Evolutionary conservation across 2,113 vertebrate genomes (phyloP), one percentile per base, ranked within the genome.

Genomic region (Bubo blakistoni): DNA sequence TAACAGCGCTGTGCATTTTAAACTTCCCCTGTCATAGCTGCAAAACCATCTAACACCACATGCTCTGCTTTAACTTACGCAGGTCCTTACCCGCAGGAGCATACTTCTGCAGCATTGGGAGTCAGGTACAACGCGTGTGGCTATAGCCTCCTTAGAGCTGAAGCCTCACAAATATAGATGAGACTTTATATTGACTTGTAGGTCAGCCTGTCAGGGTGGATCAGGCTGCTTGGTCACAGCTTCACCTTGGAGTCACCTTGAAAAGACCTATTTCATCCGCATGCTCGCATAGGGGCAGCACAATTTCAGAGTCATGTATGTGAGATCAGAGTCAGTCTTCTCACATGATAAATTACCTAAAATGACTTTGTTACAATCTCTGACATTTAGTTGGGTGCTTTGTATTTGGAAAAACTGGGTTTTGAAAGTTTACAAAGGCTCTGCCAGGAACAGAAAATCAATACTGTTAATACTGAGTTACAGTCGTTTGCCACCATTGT

Each of bases 201-300:
- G 55, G 26, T 78, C 42, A 59, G 34, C 47, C 47, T 72, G 11
- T 51, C 9, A 34, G 51, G 51, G 17, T 40, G 38, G 21, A 40
- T 78, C 34, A 32, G 36, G 20, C 62, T 71, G 29, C 63, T 86
- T 54, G 49, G 49, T 67, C 30, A 57, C 18, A 44, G 55, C 72
- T 78, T 74, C 52, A 59, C 81, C 57, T 74, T 70, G 42, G 72
- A 91, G 14, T 63, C n/a, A 74, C 70, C 84, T 92, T 92, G 78
- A 44, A 72, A 91, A 86, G 9, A 61, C 5, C 2, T 13, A 4
- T 76, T 92, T 96, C 65, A 7, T 2, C 38, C 5, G 2, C 0
- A 0, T 67, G 20, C 73, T 71, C 5, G 0, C 0, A 0, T 27
- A 49, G 65, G 57, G 40, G 62, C 78, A 88, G 21, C 0, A 0